phyloP scores from a whole-genome alignment of 2,113 vertebrate species.

The Anhinga rufa region DNA sequence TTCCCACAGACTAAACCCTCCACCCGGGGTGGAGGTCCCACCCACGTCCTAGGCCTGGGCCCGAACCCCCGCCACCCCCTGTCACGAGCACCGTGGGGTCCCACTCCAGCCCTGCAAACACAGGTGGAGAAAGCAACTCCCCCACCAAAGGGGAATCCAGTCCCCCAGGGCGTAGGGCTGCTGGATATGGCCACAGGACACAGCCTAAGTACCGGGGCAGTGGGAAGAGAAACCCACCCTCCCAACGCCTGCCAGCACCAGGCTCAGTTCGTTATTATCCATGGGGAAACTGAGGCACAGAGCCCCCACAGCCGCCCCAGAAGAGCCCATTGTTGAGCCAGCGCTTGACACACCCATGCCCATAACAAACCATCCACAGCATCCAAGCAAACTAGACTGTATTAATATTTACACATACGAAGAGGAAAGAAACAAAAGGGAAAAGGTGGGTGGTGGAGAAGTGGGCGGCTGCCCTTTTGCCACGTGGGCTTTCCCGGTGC shows the following conservation, averaged over 20 bases:
- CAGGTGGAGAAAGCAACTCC: neutral
- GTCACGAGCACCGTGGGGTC: too few species aligned
- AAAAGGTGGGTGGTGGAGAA: neutral
- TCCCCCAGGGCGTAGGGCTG: too few species aligned
- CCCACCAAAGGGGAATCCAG: neutral
- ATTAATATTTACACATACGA: constrained; percentile 85
- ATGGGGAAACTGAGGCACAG: neutral
- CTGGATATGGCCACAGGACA: neutral
- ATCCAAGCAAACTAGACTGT: constrained; percentile 87
- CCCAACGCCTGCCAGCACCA: neutral
- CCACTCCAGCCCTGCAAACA: neutral
- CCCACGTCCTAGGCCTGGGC: neutral
- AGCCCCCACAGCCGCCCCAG: neutral
- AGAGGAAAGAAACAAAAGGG: constrained; percentile 61
- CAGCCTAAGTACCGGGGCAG: too few species aligned
- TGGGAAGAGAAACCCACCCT: neutral
- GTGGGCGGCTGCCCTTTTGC: neutral
- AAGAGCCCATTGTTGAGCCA: neutral
- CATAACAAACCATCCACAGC: constrained; percentile 73
- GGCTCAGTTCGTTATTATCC: too few species aligned
- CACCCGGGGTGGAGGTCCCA: neutral
- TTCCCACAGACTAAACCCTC: too few species aligned
- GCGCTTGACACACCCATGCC: neutral
- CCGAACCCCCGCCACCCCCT: fast-evolving
- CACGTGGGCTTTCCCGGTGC: neutral